A percentile compares a stretch with the other conserved stretches of the same genome.
phyloP scores from a whole-genome alignment of 2,113 vertebrate species.

The Chlamydotis undulata region DNA sequence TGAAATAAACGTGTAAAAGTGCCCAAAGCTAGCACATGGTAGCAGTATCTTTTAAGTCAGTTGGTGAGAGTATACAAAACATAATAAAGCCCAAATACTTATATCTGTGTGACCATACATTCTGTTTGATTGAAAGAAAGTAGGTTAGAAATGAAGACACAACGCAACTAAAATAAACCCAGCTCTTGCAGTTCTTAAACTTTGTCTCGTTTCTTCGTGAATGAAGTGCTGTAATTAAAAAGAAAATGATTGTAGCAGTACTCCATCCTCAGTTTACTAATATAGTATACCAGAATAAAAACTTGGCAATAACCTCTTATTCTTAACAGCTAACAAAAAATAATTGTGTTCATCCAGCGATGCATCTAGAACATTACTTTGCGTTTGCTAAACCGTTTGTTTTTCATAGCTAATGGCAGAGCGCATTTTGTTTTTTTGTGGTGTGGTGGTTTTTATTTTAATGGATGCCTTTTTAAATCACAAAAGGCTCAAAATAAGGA shows the following conservation, averaged over 20 bases:
- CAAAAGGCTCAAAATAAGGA: conserved; percentile 66
- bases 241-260: conserved; percentile 71
- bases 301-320: conserved; percentile 72
- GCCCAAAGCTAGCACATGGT: conserved; percentile 79
- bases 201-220: conserved; percentile 62
- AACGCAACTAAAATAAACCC: conserved; percentile 67
- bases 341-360: conserved; percentile 71
- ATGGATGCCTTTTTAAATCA: conserved; percentile 44
- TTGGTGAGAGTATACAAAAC: conserved; percentile 85
- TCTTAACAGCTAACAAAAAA: conserved; percentile 70
- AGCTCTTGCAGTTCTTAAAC: conserved; percentile 78
- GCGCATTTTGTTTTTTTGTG: conserved; percentile 47
- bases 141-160: conserved; percentile 73
- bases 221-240: conserved; percentile 73
- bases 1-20: conserved; percentile 89
- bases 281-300: conserved; percentile 75
- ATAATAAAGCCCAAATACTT: conserved; percentile 76
- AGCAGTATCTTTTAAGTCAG: conserved; percentile 81
- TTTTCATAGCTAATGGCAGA: conserved; percentile 66
- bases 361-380: conserved; percentile 64
- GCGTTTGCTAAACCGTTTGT: conserved; percentile 68
- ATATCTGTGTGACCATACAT: conserved; percentile 84
- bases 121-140: conserved; percentile 80
- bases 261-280: conserved; percentile 75
- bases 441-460: neutral